These are phyloP conservation scores for Ceriagrion tenellum DNA, from an alignment of 2,888 invertebrate genomes.

Conservation along the genomic window DNA sequence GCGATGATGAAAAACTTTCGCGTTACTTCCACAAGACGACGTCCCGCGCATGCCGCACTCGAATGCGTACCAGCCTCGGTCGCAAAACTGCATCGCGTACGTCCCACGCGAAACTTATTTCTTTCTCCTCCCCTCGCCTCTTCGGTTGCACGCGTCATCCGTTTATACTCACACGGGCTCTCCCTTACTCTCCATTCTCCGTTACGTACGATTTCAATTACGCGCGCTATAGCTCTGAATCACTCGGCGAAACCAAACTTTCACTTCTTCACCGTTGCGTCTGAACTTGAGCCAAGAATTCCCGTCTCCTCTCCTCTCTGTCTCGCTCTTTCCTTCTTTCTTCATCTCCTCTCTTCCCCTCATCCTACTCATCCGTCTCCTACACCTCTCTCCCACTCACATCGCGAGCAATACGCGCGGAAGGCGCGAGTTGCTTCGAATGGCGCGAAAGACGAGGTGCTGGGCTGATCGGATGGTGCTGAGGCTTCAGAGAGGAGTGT, in stretches of 20 bases:
- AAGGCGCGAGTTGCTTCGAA: not conserved
- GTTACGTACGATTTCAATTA: slow-evolving; percentile 39
- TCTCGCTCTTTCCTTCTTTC: not conserved
- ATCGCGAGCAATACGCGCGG: not conserved
- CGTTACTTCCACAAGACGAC: not conserved
- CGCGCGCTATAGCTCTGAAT: slow-evolving; percentile 32
- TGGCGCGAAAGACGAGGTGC: not conserved
- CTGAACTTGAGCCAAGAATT: slow-evolving; percentile 32
- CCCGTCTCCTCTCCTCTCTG: not conserved
- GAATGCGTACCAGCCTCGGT: not conserved
- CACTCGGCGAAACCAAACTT: slow-evolving; percentile 25
- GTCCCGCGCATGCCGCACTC: not conserved
- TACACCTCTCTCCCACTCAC: not conserved
- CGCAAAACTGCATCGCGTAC: not conserved
- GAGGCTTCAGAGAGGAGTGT: not conserved
- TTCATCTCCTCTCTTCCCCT: not conserved
- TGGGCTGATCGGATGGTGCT: not conserved
- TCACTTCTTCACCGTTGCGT: slow-evolving; percentile 27
- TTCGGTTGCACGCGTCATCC: not conserved
- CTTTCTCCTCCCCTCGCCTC: not conserved
- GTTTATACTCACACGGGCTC: not conserved
- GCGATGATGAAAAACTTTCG: not conserved
- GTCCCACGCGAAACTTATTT: not conserved
- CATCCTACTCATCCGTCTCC: not conserved
- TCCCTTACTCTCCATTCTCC: not conserved